phyloP scores from a whole-genome alignment of 2,113 vertebrate genomes.

The Ictalurus punctatus region DNA sequence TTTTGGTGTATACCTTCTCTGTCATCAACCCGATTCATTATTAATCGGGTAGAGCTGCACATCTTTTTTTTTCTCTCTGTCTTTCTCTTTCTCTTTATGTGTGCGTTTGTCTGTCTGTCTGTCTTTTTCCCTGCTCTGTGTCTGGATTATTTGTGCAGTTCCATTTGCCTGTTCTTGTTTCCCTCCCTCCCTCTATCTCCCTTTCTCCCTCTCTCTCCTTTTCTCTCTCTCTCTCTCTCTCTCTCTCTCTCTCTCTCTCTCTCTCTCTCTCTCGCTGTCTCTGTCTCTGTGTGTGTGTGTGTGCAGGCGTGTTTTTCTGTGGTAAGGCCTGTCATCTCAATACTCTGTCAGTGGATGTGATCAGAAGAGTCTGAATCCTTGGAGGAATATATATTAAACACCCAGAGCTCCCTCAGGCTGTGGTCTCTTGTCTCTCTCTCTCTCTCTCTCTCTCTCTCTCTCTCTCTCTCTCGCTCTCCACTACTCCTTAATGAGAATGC shows the following conservation, averaged over 20 bases:
- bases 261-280: no score
- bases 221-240: no score
- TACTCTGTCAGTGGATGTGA: slow-evolving; percentile 72
- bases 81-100: slow-evolving; percentile 35
- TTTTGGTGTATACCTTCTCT: not conserved
- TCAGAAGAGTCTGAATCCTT: slow-evolving; percentile 74
- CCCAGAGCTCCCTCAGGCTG: slow-evolving; percentile 75
- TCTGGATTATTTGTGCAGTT: slow-evolving; percentile 50
- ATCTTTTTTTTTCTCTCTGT: slow-evolving; percentile 61
- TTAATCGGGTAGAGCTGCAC: slow-evolving; percentile 55
- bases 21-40: slow-evolving; percentile 58
- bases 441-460: slow-evolving; percentile 30
- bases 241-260: no score
- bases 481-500: slow-evolving; percentile 88
- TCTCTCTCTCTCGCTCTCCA: not conserved
- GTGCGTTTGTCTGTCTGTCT: slow-evolving; percentile 44
- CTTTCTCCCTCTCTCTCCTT: no score
- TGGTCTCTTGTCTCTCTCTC: slow-evolving; percentile 58
- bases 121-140: not conserved
- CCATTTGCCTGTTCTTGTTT: slow-evolving; percentile 31
- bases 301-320: slow-evolving; percentile 64
- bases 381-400: slow-evolving; percentile 85
- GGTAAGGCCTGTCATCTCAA: slow-evolving; percentile 74
- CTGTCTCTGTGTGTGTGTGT: not conserved
- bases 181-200: not conserved